Base-by-base conservation (phyloP, 2,113 vertebrate species). In the Sphaerodactylus townsendi region DNA sequence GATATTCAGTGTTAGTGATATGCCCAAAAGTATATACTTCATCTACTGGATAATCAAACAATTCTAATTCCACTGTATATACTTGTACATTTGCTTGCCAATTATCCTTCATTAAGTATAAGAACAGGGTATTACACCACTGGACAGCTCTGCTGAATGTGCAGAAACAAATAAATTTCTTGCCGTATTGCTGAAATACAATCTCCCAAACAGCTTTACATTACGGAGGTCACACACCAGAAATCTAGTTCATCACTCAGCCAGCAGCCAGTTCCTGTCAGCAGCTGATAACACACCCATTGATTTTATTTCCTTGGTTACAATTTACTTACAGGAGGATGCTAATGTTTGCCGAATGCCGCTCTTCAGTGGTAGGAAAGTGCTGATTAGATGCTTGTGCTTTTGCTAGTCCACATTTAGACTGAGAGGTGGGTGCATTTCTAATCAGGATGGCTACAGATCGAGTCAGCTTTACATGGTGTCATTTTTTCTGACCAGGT, bases 371-470 rank as follows among this genome's bases (percentile, higher is more conserved):
- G 7, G 41, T 21, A 2, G 23, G 25, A 90, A 84, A 33, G 3
- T 90, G 82, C 86, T 87, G 79, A 86, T 91, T 84, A 77, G 78
- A 19, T 81, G 66, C 17, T 44, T 35, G 17, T 74, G 62, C 84
- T 77, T 71, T 85, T 79, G 75, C 59, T 56, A 87, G 30, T 53
- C 81, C 69, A 70, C 71, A 86, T 69, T 91, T 78, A 78, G 30
- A 88, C 6, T 77, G 81, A 70, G 35, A 91, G n/a, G 21, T 62
- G n/a, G 71, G 44, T 33, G 4, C 1, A 59, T 70, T 74, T 80
- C 79, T 88, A 89, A 88, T 59, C 39, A 56, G 89, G 73, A 78
- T 28, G 81, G 64, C 73, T 88, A 89, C 82, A 79, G 70, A 88
- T 87, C 79, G 85, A 87, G 48, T 44, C 85, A n/a, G n/a, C 90